Conservation (phyloP, 2,888 invertebrate genomes). For the Rhagium mordax region DNA sequence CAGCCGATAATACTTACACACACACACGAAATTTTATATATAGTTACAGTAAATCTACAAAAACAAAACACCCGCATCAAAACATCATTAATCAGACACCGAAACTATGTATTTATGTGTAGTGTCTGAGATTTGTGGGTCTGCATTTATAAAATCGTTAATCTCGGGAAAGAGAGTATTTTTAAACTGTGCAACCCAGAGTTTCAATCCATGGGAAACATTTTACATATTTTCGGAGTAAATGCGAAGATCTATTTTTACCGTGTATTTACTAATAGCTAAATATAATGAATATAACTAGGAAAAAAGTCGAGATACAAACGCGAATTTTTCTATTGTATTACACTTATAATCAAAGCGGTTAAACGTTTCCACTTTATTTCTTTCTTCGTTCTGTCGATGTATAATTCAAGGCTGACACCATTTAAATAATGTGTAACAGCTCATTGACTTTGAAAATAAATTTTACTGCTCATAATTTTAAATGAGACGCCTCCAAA, state of each 20-base stretch:
- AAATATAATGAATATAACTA: not conserved
- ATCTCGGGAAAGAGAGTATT: slow-evolving; percentile 1
- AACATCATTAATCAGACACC: not conserved
- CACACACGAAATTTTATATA: not conserved
- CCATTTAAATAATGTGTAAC: no score
- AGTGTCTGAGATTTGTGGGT: not conserved
- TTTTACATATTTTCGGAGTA: not conserved
- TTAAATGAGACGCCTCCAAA: no score
- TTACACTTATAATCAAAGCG: no score
- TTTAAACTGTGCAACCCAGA: not conserved
- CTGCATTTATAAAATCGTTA: slow-evolving; percentile 3
- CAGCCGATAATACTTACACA: not conserved
- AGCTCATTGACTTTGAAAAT: no score
- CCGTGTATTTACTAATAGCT: not conserved
- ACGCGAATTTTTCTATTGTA: no score
- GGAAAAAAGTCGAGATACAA: no score
- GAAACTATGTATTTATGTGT: slow-evolving; percentile 12
- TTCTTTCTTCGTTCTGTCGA: no score
- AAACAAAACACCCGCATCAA: not conserved
- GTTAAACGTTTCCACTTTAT: no score
- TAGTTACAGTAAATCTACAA: not conserved
- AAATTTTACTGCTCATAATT: no score
- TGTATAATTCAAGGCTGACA: no score
- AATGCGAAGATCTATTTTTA: not conserved
- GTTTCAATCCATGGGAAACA: not conserved